Evolutionary conservation across 2,113 vertebrate species (phyloP), one percentile per base, ranked within the genome.

Genomic region (Taxidea taxus): DNA sequence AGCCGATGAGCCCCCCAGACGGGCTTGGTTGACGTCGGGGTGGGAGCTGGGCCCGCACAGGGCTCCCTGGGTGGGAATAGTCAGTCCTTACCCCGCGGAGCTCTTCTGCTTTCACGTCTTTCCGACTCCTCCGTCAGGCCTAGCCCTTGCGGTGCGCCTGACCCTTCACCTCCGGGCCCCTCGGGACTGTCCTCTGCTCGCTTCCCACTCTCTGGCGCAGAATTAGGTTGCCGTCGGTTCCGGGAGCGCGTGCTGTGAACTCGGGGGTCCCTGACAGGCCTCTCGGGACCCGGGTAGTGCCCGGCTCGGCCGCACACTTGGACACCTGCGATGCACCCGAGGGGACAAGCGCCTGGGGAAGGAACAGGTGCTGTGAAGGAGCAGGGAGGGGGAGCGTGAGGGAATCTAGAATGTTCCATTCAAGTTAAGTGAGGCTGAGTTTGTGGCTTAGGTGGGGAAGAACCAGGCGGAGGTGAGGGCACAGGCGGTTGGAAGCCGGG

Each of bases 281-380:
- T 39, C 25, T 80, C 27, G 3, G 83, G 62, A 44, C 42, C 23
- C 39, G 1, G 0, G 2, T 18, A 0, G 37, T 15, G 23, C 54
- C 1, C 0, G 56, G 6, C 23, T 0, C 1, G 15, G 81, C 25
- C 12, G 0, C 0, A 15, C 34, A 1, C 15, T 25, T 1, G 7
- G 12, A 72, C n/a, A 47, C 20, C 9, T 31, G 10, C 4, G 27
- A 31, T 6, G 62, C 20, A 13, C 18, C 39, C 12, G 0, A 7
- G 58, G 54, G 64, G 64, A 8, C 42, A 2, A 6, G 70, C 20
- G 39, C 27, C 39, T 5, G 2, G 54, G 39, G 31, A 23, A 42
- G 64, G 74, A 37, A 74, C 70, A 0, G 27, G 11, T 23, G 62
- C 7, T 3, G 1, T 2, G 87, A 85, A 47, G 56, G 86, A 44